Evolutionary conservation across 2,888 invertebrate genomes (phyloP).

Genomic region (Volucella inanis): DNA sequence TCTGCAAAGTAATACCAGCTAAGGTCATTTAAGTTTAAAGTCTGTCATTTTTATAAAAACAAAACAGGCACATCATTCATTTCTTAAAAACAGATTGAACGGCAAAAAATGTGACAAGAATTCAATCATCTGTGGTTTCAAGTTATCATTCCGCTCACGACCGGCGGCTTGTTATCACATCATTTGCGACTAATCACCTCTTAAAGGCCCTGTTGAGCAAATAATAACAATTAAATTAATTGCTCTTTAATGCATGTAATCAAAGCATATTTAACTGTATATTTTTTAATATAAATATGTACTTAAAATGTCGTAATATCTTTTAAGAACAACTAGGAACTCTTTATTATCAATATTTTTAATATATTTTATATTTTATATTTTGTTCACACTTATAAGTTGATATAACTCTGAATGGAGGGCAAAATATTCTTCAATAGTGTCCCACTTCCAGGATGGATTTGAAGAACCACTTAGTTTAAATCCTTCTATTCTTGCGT

Average conservation of each 20-base stretch:
- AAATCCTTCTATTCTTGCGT: too few species aligned
- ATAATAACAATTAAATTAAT: constrained; percentile 53
- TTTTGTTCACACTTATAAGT: too few species aligned
- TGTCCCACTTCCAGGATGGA: too few species aligned
- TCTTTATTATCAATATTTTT: too few species aligned
- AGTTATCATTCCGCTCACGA: constrained; percentile 26
- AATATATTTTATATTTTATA: too few species aligned
- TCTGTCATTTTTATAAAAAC: constrained; percentile 8
- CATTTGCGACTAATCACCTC: constrained; percentile 42
- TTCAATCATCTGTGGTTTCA: background rate
- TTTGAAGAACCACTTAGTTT: too few species aligned
- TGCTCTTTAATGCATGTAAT: constrained; percentile 58
- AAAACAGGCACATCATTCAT: background rate
- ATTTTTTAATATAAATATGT: too few species aligned
- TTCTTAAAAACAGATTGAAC: background rate
- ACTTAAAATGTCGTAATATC: background rate
- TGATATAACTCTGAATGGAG: too few species aligned
- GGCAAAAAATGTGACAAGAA: constrained; percentile 4
- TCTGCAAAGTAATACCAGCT: background rate
- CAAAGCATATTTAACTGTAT: background rate
- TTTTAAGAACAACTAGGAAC: background rate
- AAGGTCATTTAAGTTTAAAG: constrained; percentile 5
- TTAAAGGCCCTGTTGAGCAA: constrained; percentile 45
- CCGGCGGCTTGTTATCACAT: constrained; percentile 30
- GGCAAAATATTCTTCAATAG: too few species aligned